phyloP scores from a whole-genome alignment of 1,140 invertebrate genomes.

The Neotoxoptera formosana region DNA sequence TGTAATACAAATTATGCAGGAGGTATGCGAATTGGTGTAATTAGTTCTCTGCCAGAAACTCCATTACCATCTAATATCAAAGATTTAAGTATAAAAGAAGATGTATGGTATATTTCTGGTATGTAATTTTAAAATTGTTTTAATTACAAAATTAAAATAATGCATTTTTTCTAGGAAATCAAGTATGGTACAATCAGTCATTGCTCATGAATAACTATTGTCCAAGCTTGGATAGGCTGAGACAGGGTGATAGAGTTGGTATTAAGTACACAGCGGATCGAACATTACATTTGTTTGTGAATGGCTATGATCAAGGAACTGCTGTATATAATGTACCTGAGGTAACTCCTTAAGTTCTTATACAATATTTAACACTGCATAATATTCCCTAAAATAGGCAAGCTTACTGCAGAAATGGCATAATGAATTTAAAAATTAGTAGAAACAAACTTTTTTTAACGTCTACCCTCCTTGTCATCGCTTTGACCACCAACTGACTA shows the following conservation, averaged over 20 bases:
- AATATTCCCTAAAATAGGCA: not conserved
- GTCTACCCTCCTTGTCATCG: not conserved
- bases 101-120: slow-evolving; percentile 75
- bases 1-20: slow-evolving; percentile 75
- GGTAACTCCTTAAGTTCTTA: slow-evolving; percentile 63
- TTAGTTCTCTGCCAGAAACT: slow-evolving; percentile 68
- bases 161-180: slow-evolving; percentile 66
- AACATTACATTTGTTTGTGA: slow-evolving; percentile 71
- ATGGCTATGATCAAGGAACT: slow-evolving; percentile 86
- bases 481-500: not conserved
- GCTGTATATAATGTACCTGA: slow-evolving; percentile 79
- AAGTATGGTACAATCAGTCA: slow-evolving; percentile 71
- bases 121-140: slow-evolving; percentile 55
- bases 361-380: not conserved
- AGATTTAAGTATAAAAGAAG: slow-evolving; percentile 66
- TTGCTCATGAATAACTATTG: slow-evolving; percentile 71
- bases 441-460: not conserved
- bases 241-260: slow-evolving; percentile 73
- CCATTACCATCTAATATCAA: slow-evolving; percentile 69
- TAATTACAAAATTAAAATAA: not conserved
- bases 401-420: not conserved
- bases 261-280: slow-evolving; percentile 66
- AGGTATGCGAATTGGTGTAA: slow-evolving; percentile 79
- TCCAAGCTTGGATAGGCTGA: slow-evolving; percentile 80
- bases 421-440: not conserved